Conservation (phyloP, 2,113 vertebrate genomes). For the Castor canadensis region DNA sequence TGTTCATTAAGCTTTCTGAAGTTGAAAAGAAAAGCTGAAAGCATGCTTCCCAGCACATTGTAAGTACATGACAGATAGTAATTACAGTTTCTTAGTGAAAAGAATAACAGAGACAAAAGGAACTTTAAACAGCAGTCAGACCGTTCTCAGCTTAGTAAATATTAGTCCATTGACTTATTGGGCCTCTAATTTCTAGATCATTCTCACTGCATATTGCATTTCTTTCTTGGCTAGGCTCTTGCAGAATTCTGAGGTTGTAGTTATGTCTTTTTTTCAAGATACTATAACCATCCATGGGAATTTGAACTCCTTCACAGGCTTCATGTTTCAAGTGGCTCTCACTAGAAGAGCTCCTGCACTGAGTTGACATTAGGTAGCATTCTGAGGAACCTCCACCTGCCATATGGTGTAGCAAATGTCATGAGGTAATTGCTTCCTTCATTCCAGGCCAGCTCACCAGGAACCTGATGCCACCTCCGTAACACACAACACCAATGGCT, state of each 20-base stretch:
- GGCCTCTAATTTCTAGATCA: background rate
- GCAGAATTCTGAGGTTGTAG: background rate
- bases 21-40: background rate
- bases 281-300: background rate
- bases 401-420: constrained; percentile 63
- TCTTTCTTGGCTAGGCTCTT: background rate
- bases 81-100: background rate
- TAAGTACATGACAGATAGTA: background rate
- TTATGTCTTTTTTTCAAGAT: background rate
- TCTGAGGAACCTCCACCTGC: constrained; percentile 39
- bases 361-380: constrained; percentile 14
- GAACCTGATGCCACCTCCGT: constrained; percentile 26
- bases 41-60: background rate
- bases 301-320: constrained; percentile 6
- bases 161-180: background rate
- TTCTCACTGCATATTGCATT: background rate
- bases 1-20: background rate
- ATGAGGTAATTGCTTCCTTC: constrained; percentile 57
- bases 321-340: constrained; percentile 7
- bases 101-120: background rate
- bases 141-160: constrained; percentile 1
- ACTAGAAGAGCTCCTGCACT: background rate
- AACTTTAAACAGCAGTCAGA: background rate
- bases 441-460: background rate
- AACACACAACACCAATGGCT: constrained; percentile 20